A percentile compares a stretch with the other conserved stretches of the same genome.
Conservation (phyloP, 2,888 invertebrate genomes). For the Agrotis ipsilon region DNA sequence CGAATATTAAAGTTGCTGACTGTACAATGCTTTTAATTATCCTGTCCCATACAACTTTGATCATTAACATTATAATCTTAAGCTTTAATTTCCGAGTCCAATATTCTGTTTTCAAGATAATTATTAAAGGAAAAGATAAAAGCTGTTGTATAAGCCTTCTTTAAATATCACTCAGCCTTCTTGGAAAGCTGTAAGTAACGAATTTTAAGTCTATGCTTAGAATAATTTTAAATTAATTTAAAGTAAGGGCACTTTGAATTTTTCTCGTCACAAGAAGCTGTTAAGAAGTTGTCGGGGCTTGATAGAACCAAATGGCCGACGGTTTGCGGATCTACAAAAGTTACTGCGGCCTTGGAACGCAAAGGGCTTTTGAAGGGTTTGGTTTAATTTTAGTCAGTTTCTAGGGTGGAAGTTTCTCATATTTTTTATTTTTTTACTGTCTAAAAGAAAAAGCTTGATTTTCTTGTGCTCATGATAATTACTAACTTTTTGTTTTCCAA, state of each 20-base stretch:
- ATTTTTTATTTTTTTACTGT: too few species aligned
- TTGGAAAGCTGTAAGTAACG: background rate
- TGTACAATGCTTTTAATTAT: slow-evolving; percentile 37
- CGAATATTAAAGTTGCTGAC: slow-evolving; percentile 2
- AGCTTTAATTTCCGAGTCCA: slow-evolving; percentile 34
- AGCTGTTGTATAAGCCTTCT: slow-evolving; percentile 34
- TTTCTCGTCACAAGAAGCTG: too few species aligned
- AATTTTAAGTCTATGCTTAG: background rate
- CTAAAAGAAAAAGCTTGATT: too few species aligned
- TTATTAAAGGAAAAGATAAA: slow-evolving; percentile 16
- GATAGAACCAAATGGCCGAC: too few species aligned
- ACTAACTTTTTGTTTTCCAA: too few species aligned
- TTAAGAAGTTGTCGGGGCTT: too few species aligned
- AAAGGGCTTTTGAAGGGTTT: too few species aligned
- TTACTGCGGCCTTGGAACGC: too few species aligned
- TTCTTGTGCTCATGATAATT: too few species aligned
- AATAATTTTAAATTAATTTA: background rate
- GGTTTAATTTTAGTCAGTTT: too few species aligned
- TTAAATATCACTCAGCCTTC: slow-evolving; percentile 16
- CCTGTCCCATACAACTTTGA: slow-evolving; percentile 44
- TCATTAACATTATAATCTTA: slow-evolving; percentile 36
- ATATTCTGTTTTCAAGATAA: slow-evolving; percentile 18
- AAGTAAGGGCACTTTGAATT: background rate
- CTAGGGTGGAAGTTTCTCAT: too few species aligned
- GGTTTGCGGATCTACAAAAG: too few species aligned